Base-by-base conservation (phyloP, 2,113 vertebrate species). In the Xenopus borealis region DNA sequence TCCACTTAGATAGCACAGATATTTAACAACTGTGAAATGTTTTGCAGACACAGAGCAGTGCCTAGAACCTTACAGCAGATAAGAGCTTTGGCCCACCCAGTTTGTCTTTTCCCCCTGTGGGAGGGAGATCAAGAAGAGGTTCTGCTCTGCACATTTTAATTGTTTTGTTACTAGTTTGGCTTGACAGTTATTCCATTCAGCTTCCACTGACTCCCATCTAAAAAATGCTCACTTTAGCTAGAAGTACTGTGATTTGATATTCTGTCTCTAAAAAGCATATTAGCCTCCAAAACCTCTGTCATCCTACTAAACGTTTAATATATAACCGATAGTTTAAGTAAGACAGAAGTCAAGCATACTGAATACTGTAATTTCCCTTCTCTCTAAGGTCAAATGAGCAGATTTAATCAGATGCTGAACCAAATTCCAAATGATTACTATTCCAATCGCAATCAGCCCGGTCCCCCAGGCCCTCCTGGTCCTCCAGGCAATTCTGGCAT, bases 391-490 rank as follows among this genome's bases (percentile, higher is more conserved):
- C 96, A 98, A 87, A 98, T 98, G 95, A 89, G 79, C 73, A 92
- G 95, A n/a, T 92, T 98, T 82, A 95, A 91, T 82, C 90, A 94
- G 63, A 88, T 98, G 85, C 80, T 99, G 81, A 98, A 98, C 87
- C 96, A 98, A 87, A 97, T 98, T 80, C 97, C 97, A 0, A 97
- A 91, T 0, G 88, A 89, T 74, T 91, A 95, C 74, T 92, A 94
- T 79, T 93, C 89, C n/a, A 93, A 59, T 71, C 89, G 91, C 71
- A 95, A 92, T 76, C 93, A 88, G 72, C 95, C 95, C 0, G 97
- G 97, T 10, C 95, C 96, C 0, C 79, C 95, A 0, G 97, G 97
- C 0, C 93, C 94, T 0, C 89, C 95, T 0, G 96, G 97, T 0
- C 76, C 89, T 0, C 75, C 90, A 0, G 97, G 97, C 75, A 86